These are phyloP conservation scores for Labeo catla DNA, from an alignment of 2,113 vertebrate species.

Conservation along the genomic window DNA sequence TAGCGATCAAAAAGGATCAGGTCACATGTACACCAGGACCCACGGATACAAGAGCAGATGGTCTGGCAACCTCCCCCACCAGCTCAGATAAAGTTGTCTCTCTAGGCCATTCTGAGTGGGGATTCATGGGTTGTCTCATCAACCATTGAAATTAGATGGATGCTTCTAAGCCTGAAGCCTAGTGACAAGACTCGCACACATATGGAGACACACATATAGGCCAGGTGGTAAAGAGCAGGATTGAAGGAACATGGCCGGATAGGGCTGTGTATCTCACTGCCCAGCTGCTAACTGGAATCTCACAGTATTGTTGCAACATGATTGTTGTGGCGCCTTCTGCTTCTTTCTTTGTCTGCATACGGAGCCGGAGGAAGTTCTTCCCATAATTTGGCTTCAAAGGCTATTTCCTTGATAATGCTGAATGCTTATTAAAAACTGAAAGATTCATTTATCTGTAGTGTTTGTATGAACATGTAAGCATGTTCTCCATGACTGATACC, in stretches of 20 bases:
- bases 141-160: slow-evolving; percentile 64
- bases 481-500: neutral
- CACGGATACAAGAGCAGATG: slow-evolving; percentile 65
- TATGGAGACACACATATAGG: slow-evolving; percentile 33
- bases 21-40: slow-evolving; percentile 20
- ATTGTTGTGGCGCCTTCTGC: slow-evolving; percentile 49
- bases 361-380: slow-evolving; percentile 9
- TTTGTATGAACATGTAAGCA: neutral
- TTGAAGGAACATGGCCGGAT: slow-evolving; percentile 19
- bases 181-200: slow-evolving; percentile 48
- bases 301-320: slow-evolving; percentile 46
- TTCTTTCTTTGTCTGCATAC: slow-evolving; percentile 24
- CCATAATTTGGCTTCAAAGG: slow-evolving; percentile 8
- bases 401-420: slow-evolving; percentile 2
- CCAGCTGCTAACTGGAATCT: slow-evolving; percentile 49
- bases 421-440: neutral
- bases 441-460: neutral
- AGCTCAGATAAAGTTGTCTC: slow-evolving; percentile 70
- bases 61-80: slow-evolving; percentile 59
- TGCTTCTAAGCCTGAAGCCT: slow-evolving; percentile 60
- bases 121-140: slow-evolving; percentile 60
- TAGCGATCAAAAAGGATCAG: slow-evolving; percentile 50
- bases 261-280: slow-evolving; percentile 42
- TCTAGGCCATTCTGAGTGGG: slow-evolving; percentile 57
- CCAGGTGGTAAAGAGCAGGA: slow-evolving; percentile 63